Evolutionary conservation across 1,140 invertebrate genomes (phyloP).

Genomic region (Ceratina japonica): DNA sequence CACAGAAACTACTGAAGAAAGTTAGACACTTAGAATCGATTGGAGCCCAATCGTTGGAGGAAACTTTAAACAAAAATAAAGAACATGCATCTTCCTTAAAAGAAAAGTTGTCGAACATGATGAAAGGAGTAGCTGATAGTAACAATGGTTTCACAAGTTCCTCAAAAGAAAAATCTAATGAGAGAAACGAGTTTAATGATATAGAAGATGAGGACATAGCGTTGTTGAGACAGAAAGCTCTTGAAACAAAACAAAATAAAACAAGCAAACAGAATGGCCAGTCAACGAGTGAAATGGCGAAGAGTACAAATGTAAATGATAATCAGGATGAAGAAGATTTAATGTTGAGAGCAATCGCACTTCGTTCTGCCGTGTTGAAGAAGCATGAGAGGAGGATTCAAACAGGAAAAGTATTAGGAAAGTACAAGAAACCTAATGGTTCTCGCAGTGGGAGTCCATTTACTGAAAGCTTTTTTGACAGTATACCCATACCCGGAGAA

Average conservation of each 20-base stretch:
- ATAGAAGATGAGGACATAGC: constrained; percentile 69
- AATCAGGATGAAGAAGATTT: constrained; percentile 72
- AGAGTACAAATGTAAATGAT: constrained; percentile 47
- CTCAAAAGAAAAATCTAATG: constrained; percentile 26
- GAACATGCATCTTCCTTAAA: constrained; percentile 71
- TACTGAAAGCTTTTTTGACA: constrained; percentile 67
- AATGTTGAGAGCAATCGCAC: constrained; percentile 71
- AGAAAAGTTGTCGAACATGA: constrained; percentile 73
- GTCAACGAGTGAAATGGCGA: constrained; percentile 15
- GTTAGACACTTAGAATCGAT: constrained; percentile 68
- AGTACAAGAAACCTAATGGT: constrained; percentile 20
- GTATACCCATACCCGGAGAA: constrained; percentile 59
- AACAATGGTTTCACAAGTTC: constrained; percentile 10
- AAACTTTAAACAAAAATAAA: constrained; percentile 51
- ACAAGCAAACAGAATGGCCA: constrained; percentile 41
- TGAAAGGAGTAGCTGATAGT: constrained; percentile 55
- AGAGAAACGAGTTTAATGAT: constrained; percentile 27
- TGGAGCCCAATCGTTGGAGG: constrained; percentile 39
- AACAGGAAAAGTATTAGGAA: constrained; percentile 46
- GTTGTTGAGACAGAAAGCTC: constrained; percentile 68
- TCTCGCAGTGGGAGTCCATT: constrained; percentile 70
- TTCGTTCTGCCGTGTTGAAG: constrained; percentile 74
- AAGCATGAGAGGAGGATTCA: constrained; percentile 69
- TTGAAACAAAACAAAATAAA: constrained; percentile 72
- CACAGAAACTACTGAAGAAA: constrained; percentile 69